A percentile compares a stretch with the other conserved stretches of the same genome.
Conservation (phyloP, 2,797 vertebrate species). For the Poecile montanus region DNA sequence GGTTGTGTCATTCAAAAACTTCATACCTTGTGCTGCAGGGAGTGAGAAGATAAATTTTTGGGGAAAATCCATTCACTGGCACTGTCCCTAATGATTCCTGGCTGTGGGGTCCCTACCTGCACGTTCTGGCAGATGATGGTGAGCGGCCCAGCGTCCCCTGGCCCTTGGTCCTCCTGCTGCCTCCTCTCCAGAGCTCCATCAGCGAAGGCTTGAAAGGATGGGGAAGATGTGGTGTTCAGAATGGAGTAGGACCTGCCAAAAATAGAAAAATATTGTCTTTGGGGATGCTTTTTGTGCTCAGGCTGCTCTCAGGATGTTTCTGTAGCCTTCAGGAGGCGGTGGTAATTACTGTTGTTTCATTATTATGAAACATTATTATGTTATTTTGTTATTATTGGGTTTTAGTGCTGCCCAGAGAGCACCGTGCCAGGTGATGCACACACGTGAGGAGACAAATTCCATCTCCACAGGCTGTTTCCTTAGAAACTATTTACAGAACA, state of each 20-base stretch:
- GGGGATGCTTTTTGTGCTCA: neutral
- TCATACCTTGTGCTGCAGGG: neutral
- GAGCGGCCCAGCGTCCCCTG: constrained; percentile 79
- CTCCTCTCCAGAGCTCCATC: constrained; percentile 86
- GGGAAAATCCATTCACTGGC: neutral
- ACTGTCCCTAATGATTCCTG: neutral
- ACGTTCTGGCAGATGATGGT: constrained; percentile 88
- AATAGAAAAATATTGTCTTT: neutral
- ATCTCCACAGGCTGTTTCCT: neutral
- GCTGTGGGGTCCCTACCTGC: constrained; percentile 78
- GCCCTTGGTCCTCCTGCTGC: constrained; percentile 84
- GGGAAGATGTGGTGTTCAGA: constrained; percentile 81
- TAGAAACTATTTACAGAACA: neutral
- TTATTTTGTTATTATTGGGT: neutral
- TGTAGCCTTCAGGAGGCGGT: neutral
- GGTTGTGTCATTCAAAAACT: neutral
- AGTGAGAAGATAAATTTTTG: fast-evolving
- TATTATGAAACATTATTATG: too few relatives aligned
- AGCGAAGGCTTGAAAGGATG: constrained; percentile 69
- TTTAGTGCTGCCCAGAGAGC: neutral
- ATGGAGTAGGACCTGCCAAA: constrained; percentile 89
- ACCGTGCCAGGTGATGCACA: neutral
- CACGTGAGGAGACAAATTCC: neutral
- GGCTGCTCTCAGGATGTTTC: neutral
- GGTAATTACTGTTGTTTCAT: neutral